Base-by-base conservation (phyloP, 2,113 vertebrate genomes). In the Cettia cetti region DNA sequence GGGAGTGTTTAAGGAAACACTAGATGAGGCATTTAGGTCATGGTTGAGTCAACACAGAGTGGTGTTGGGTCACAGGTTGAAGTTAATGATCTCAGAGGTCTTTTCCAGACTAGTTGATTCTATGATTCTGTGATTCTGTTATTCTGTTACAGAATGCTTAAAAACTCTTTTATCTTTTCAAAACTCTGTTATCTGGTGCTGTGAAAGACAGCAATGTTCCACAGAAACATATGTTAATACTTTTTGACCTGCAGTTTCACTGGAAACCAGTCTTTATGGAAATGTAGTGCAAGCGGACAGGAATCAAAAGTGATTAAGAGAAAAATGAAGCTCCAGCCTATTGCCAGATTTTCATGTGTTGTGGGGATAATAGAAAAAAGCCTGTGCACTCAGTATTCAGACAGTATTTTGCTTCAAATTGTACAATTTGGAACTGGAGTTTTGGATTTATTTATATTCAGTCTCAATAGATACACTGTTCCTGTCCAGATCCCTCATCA, bases 41-140 rank as follows among this genome's bases (percentile, higher is more conserved):
- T 28, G n/a, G 12, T 60, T 33, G 13, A 15, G 18, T 37, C 37
- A 27, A 28, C 23, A 39, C 7, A 53, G 3, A 9, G 13, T 39
- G 39, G 10, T 47, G 8, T 31, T 76, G 0, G 0, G 13, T 59
- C 44, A 50, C 4, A 30, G 30, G 20, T 13, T 15, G 20, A 13
- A 40, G 13, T 35, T 10, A 4, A 9, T 35, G 13, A 78, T 69
- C 83, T n/a, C n/a, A 33, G 54, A 53, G 3, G 10, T 61, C 28
- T 39, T 69, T 78, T 40, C 47, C 20, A 54, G 13, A 19, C 7
- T 28, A n/a, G 13, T 1, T 54, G 24, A 30, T 79, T 37, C 14
- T 45, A 3, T 22, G 28, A 37, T 31, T 77, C 35, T n/a, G 31
- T n/a, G 27, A 15, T 52, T 52, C 50, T 28, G 7, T 18, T 28